A percentile compares a stretch with the other conserved stretches of the same genome.
phyloP scores from a whole-genome alignment of 2,113 vertebrate species.

The Chaetops frenatus region DNA sequence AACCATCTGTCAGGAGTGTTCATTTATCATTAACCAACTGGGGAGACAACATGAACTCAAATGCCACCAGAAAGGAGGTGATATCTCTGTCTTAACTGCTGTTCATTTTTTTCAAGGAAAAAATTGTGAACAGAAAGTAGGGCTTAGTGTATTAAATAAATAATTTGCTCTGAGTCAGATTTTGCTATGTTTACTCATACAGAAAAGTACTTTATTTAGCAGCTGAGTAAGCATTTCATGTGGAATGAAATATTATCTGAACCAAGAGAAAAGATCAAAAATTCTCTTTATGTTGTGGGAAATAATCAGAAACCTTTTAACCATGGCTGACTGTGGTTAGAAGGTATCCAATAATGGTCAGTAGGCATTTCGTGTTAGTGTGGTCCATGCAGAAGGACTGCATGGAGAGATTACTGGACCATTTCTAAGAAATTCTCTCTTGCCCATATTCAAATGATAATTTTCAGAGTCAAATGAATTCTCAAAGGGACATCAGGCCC shows the following conservation, averaged over 20 bases:
- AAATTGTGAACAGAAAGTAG: neutral
- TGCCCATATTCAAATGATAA: neutral
- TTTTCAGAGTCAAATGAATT: neutral
- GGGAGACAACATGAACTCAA: neutral
- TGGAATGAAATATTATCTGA: neutral
- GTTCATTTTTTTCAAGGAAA: neutral
- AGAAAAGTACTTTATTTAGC: constrained; percentile 33
- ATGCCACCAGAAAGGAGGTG: neutral
- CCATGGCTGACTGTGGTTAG: neutral
- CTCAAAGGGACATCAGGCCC: neutral
- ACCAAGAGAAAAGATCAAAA: neutral
- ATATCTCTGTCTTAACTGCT: neutral
- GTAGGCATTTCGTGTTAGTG: neutral
- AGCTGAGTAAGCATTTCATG: neutral
- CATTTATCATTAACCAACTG: neutral
- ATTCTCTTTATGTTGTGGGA: neutral
- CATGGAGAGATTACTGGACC: neutral
- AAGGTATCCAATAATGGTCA: neutral
- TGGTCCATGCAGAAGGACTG: neutral
- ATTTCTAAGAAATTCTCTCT: neutral
- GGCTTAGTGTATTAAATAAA: constrained; percentile 30
- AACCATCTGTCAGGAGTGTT: neutral
- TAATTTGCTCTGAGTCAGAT: constrained; percentile 30
- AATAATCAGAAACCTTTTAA: neutral
- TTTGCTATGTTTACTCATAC: neutral